Conservation (phyloP, 2,113 vertebrate genomes). For the Eulemur rufifrons region DNA sequence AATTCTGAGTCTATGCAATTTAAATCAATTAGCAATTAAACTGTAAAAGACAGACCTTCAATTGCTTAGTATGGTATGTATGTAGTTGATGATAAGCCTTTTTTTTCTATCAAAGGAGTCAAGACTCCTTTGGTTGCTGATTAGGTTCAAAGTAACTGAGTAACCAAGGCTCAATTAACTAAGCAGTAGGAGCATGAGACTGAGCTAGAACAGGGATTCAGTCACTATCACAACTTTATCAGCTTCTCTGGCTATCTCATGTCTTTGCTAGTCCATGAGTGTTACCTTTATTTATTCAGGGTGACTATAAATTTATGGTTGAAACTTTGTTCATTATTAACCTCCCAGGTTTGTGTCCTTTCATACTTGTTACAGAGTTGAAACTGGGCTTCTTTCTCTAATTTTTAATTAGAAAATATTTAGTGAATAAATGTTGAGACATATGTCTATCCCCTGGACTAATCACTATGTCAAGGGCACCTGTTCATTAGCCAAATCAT, state of each 20-base stretch:
- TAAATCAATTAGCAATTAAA: neutral
- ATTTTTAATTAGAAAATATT: neutral
- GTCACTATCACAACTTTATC: neutral
- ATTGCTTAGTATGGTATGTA: neutral
- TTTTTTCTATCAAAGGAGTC: neutral
- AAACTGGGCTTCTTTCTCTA: neutral
- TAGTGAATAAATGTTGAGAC: neutral
- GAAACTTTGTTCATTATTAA: neutral
- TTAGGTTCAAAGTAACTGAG: neutral
- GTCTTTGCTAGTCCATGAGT: neutral
- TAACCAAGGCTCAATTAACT: neutral
- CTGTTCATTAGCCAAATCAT: neutral
- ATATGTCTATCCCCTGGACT: neutral
- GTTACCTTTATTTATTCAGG: neutral
- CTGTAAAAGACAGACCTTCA: neutral
- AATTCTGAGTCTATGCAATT: neutral
- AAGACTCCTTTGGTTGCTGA: neutral
- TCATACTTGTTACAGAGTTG: neutral
- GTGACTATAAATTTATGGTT: neutral
- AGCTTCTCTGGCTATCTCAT: neutral
- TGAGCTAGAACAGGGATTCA: neutral
- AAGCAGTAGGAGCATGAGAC: neutral
- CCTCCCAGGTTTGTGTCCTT: neutral
- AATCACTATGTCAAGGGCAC: neutral
- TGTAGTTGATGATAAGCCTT: neutral